Base-by-base conservation (phyloP, 1,140 invertebrate genomes). In the Pentalonia nigronervosa region DNA sequence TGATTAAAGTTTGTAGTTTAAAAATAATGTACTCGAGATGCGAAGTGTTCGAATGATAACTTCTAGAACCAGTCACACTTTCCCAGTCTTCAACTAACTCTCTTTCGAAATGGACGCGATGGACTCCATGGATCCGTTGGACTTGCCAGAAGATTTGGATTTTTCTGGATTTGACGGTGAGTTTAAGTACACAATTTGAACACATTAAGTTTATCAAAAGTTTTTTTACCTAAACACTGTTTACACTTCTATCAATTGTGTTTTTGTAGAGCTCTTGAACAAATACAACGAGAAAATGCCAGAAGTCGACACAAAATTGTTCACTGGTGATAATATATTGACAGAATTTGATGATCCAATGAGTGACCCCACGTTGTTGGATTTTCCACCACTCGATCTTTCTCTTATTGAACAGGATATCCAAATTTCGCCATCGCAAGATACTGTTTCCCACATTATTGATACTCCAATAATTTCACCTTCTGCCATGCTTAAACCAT, bases 271-370 rank as follows among this genome's bases (percentile, higher is more conserved):
- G 20, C 48, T 93, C 11, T 8, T 93, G 11, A 81, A 93, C 9
- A 83, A 93, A 23, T 93, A 93, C 21, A 86, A 93, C 86, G 48
- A 36, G 0, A 36, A 93, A 53, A 93, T 93, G 91, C 91, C 91
- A 9, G 91, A 93, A 56, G 91, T 93, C 8, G 56, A 93, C 34
- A 93, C 91, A n/a, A 93, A 93, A 41, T 6, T 93, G 48, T 93
- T 93, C 14, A 93, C 34, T 0, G 91, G 84, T 14, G 91, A 93
- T 45, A 45, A 56, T 45, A 86, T 93, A 56, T 56, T 93, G 36
- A 86, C 91, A 11, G 91, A 93, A 9, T 93, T 93, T 56, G 91
- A 93, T 56, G 91, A 84, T 92, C 76, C 45, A 92, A 92, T 92
- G 48, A n/a, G 25, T 20, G 20, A 50, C 36, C 14, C 90, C 11